phyloP scores from a whole-genome alignment of 2,888 invertebrate species.

The Cremastinae sp. region DNA sequence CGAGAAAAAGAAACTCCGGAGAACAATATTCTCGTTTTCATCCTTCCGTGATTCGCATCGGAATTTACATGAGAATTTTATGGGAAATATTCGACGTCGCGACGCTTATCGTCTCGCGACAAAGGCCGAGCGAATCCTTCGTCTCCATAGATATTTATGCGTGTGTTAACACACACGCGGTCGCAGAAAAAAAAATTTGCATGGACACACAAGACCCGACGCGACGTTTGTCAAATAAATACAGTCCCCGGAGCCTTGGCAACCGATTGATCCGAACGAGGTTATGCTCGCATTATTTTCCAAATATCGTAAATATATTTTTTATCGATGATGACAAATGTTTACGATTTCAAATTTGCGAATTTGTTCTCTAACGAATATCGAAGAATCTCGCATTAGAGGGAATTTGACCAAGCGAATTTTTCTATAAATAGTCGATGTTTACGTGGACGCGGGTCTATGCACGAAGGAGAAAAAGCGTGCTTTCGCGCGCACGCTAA shows the following conservation, averaged over 20 bases:
- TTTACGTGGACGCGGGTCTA: not conserved
- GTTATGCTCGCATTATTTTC: not conserved
- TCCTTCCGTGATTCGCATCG: conserved; percentile 8
- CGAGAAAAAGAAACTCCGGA: conserved; percentile 62
- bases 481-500: conserved; percentile 58
- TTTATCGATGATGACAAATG: not conserved
- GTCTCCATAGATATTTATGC: conserved; percentile 26
- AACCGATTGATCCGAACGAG: not conserved
- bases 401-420: too few species aligned
- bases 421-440: too few species aligned
- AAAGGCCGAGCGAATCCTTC: conserved; percentile 44
- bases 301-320: not conserved
- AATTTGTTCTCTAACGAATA: not conserved
- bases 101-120: conserved; percentile 38
- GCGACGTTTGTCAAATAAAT: not conserved
- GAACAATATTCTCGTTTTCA: conserved; percentile 7
- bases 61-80: not conserved
- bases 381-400: too few species aligned
- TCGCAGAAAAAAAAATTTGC: not conserved
- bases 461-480: conserved; percentile 28
- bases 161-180: not conserved
- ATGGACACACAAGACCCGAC: not conserved
- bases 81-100: conserved; percentile 11
- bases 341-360: not conserved
- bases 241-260: not conserved